Conservation (phyloP, 2,113 vertebrate genomes). For the Tachuris rubrigastra region DNA sequence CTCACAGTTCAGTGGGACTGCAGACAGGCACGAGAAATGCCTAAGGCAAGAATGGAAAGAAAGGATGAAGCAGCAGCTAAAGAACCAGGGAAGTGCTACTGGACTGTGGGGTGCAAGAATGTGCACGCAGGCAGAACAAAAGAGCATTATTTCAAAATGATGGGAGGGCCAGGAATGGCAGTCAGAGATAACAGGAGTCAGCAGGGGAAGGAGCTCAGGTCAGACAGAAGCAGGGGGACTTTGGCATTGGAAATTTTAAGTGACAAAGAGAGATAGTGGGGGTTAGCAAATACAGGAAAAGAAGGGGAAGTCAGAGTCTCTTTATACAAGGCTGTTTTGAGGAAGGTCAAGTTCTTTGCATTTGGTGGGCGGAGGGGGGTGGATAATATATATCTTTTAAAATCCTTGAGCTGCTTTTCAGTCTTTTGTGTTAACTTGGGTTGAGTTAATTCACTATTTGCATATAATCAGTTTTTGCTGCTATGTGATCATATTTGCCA, state of each 20-base stretch:
- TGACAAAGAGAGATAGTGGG: background rate
- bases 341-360: background rate
- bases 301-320: background rate
- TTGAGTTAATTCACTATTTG: background rate
- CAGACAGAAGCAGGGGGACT: background rate
- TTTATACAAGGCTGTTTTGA: background rate
- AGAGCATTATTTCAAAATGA: background rate
- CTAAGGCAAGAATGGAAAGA: constrained; percentile 21
- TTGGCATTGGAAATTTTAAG: background rate
- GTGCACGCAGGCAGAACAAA: background rate
- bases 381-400: background rate
- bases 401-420: background rate
- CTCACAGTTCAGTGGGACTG: background rate
- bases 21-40: background rate
- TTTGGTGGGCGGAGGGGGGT: background rate
- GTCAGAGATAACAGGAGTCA: background rate
- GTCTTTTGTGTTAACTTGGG: background rate
- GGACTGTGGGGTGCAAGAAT: background rate
- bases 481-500: background rate
- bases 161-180: background rate
- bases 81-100: background rate
- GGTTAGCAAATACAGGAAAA: background rate
- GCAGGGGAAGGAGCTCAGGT: background rate
- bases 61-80: background rate
- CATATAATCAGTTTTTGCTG: background rate